phyloP scores from a whole-genome alignment of 1,140 invertebrate species.

The Calliphora vicina region DNA sequence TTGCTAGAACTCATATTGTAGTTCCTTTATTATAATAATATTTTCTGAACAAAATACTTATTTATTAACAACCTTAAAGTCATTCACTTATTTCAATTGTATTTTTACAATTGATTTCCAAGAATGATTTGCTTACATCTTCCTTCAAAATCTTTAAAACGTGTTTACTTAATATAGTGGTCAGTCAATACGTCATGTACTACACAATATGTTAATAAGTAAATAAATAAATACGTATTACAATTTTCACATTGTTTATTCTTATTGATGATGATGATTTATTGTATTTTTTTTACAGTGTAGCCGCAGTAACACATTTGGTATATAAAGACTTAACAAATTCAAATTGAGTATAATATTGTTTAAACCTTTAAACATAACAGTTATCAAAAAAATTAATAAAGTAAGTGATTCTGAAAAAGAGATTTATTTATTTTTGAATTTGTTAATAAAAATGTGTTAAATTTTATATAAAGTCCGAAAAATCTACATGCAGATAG shows the following conservation, averaged over 20 bases:
- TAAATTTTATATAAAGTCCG: background rate
- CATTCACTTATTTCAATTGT: no score
- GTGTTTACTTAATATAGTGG: no score
- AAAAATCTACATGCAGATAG: background rate
- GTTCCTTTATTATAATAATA: no score
- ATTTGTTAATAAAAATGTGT: background rate
- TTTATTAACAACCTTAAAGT: no score
- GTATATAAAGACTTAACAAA: slow-evolving; percentile 30
- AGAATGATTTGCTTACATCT: no score
- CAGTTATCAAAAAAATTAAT: background rate
- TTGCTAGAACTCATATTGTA: no score
- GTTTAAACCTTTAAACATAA: slow-evolving; percentile 18
- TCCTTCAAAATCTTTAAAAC: no score
- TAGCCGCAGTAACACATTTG: background rate
- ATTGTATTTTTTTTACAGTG: slow-evolving; percentile 16
- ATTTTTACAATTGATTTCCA: no score
- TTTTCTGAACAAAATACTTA: no score
- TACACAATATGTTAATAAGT: no score
- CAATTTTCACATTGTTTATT: background rate
- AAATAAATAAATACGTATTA: background rate
- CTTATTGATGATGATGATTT: background rate
- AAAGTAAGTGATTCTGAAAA: slow-evolving; percentile 7
- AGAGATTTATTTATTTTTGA: background rate
- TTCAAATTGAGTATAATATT: slow-evolving; percentile 15
- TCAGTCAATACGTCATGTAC: no score